These are phyloP conservation scores for Saxicola maurus DNA, from an alignment of 2,797 vertebrate species.

Conservation along the genomic window DNA sequence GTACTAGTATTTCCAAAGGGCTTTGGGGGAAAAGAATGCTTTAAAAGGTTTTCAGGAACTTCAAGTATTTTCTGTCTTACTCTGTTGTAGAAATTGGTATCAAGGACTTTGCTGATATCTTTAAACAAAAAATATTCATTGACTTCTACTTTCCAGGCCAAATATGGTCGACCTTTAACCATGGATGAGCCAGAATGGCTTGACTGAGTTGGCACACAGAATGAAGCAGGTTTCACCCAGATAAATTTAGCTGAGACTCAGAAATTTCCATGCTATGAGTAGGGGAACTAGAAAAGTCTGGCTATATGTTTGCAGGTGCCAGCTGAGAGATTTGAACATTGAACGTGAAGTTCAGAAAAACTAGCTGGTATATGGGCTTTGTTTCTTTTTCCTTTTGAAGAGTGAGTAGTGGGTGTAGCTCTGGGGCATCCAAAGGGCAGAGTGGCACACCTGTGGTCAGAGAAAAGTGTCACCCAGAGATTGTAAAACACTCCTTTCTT, in stretches of 20 bases:
- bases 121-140: not conserved
- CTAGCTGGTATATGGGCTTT: not conserved
- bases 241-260: not conserved
- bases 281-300: not conserved
- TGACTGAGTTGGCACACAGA: not conserved
- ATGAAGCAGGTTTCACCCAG: not conserved
- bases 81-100: not conserved
- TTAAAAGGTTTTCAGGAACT: not conserved
- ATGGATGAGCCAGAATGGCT: not conserved
- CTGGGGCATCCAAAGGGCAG: not conserved
- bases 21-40: not conserved
- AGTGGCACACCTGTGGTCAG: not conserved
- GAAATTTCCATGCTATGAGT: not conserved
- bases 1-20: not conserved
- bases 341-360: not conserved
- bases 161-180: not conserved
- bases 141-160: not conserved
- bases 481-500: not conserved
- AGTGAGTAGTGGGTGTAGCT: not conserved
- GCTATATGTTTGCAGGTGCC: not conserved
- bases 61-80: not conserved
- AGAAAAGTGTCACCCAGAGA: not conserved
- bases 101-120: not conserved
- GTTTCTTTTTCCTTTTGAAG: conserved; percentile 12
- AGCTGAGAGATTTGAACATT: not conserved